Evolutionary conservation across 2,888 invertebrate species (phyloP).

Genomic region (Aelia acuminata): DNA sequence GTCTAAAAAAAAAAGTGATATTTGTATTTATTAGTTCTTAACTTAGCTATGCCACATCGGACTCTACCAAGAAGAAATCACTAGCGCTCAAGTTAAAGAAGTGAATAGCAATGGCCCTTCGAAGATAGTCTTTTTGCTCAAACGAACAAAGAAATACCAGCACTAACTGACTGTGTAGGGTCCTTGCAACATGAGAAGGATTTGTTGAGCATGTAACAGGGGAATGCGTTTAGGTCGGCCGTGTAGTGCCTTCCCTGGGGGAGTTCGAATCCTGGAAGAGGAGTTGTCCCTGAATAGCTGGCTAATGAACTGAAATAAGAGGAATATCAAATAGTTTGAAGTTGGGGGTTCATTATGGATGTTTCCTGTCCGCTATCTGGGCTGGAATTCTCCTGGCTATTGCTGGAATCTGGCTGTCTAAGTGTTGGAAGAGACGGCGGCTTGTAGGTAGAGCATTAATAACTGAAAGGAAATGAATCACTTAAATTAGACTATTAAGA

Average conservation of each 20-base stretch:
- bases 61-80: not conserved
- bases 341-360: not conserved
- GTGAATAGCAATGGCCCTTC: not conserved
- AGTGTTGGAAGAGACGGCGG: not conserved
- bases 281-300: not conserved
- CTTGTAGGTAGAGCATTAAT: no score
- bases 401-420: not conserved
- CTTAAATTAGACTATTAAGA: no score
- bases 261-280: conserved; percentile 20
- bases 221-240: conserved; percentile 24
- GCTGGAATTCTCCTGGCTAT: not conserved
- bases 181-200: not conserved
- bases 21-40: no score
- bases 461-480: no score
- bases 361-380: not conserved
- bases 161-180: not conserved
- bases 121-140: not conserved
- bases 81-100: not conserved
- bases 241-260: not conserved
- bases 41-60: no score
- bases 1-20: no score
- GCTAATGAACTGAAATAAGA: conserved; percentile 33
- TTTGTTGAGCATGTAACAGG: conserved; percentile 1
- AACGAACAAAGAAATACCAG: conserved; percentile 7
- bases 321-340: not conserved